Evolutionary conservation across 2,113 vertebrate species (phyloP).

Genomic region (Trochalopteron elliotii): DNA sequence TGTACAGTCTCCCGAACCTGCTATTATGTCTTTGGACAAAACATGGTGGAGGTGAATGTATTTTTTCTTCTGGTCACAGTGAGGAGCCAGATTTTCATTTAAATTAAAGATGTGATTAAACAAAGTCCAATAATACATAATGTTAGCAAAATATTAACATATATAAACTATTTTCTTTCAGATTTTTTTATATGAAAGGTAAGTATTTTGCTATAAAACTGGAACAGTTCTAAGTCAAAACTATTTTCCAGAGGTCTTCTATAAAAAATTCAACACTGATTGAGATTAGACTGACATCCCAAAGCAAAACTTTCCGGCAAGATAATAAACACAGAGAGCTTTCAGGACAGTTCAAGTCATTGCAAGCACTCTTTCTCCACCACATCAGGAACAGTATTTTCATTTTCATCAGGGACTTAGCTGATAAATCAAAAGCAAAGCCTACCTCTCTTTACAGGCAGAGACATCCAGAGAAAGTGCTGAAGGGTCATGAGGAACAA

Average conservation of each 20-base stretch:
- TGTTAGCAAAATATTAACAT: neutral
- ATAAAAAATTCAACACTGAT: neutral
- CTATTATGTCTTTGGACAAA: conserved; percentile 62
- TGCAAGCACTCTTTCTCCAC: neutral
- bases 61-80: conserved; percentile 64
- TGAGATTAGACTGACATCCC: neutral
- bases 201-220: neutral
- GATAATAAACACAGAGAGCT: neutral
- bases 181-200: neutral
- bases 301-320: neutral
- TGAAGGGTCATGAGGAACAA: neutral
- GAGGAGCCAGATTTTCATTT: conserved; percentile 41
- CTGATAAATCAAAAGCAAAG: neutral
- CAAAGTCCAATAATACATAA: conserved; percentile 22
- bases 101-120: conserved; percentile 65
- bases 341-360: neutral
- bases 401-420: neutral
- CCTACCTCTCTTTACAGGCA: neutral
- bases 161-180: neutral
- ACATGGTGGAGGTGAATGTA: conserved; percentile 45
- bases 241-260: neutral
- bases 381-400: neutral
- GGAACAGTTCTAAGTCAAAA: neutral
- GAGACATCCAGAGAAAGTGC: neutral
- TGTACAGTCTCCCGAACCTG: conserved; percentile 49